Evolutionary conservation across 2,113 vertebrate genomes (phyloP).

Genomic region (Desmodus rotundus): DNA sequence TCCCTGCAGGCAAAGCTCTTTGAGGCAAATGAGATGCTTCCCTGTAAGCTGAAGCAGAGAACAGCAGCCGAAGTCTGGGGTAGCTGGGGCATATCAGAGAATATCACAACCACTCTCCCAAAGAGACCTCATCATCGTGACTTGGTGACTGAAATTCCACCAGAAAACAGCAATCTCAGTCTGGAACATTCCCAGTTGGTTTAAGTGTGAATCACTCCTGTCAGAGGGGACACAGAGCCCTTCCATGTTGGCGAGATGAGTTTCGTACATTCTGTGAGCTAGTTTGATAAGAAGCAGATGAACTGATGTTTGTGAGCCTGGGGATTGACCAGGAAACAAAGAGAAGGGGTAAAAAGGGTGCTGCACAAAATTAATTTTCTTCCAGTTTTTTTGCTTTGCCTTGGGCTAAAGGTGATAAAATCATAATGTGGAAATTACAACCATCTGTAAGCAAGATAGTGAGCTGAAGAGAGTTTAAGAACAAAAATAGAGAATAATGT

Average conservation of each 20-base stretch:
- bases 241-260: background rate
- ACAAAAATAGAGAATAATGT: background rate
- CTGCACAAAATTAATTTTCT: background rate
- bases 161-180: background rate
- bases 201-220: background rate
- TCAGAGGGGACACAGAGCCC: background rate
- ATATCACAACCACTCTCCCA: too few species aligned
- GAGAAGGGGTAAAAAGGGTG: background rate
- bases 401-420: background rate
- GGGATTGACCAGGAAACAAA: background rate
- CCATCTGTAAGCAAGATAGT: background rate
- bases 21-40: background rate
- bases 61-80: background rate
- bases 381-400: background rate
- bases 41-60: background rate
- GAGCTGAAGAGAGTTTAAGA: background rate
- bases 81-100: rapidly evolving
- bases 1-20: background rate
- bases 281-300: background rate
- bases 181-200: background rate
- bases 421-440: background rate
- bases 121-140: background rate
- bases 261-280: background rate
- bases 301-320: background rate
- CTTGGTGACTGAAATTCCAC: background rate